These are phyloP conservation scores for Sycophila texana DNA, from an alignment of 2,888 invertebrate species.

Conservation along the genomic window DNA sequence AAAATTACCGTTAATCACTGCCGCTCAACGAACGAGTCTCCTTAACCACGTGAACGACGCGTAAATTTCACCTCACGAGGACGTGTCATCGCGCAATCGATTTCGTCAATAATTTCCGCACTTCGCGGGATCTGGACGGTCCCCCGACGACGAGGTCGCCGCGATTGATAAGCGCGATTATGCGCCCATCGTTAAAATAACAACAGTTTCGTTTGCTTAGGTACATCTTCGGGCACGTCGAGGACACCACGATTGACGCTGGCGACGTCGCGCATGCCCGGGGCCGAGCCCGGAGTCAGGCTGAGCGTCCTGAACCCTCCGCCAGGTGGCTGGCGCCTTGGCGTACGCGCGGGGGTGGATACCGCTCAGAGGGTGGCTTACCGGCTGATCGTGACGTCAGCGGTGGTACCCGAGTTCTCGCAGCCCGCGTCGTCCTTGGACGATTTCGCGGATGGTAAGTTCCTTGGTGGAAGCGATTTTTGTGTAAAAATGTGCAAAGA, in stretches of 20 bases:
- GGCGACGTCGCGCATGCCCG: slow-evolving; percentile 60
- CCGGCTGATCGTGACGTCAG: slow-evolving; percentile 26
- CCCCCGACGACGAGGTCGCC: too few species aligned
- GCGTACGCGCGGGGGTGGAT: slow-evolving; percentile 58
- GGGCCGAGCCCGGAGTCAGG: slow-evolving; percentile 59
- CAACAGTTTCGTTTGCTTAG: neutral
- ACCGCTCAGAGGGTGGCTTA: neutral
- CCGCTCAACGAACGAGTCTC: too few species aligned
- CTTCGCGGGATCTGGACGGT: too few species aligned
- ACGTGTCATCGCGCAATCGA: too few species aligned
- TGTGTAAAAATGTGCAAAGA: too few species aligned
- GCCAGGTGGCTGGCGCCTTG: slow-evolving; percentile 65
- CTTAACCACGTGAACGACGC: too few species aligned
- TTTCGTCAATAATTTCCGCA: too few species aligned
- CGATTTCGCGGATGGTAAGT: neutral
- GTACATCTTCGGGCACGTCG: neutral
- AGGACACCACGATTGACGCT: slow-evolving; percentile 57
- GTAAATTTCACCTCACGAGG: too few species aligned
- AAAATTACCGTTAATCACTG: too few species aligned
- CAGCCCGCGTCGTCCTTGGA: neutral
- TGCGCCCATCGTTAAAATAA: too few species aligned
- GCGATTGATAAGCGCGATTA: too few species aligned
- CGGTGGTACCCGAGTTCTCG: slow-evolving; percentile 5
- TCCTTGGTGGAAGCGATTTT: neutral
- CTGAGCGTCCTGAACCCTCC: slow-evolving; percentile 65